Evolutionary conservation across 2,797 vertebrate species (phyloP), one percentile per base, ranked within the genome.

Genomic region (Adrianichthys oophorus): DNA sequence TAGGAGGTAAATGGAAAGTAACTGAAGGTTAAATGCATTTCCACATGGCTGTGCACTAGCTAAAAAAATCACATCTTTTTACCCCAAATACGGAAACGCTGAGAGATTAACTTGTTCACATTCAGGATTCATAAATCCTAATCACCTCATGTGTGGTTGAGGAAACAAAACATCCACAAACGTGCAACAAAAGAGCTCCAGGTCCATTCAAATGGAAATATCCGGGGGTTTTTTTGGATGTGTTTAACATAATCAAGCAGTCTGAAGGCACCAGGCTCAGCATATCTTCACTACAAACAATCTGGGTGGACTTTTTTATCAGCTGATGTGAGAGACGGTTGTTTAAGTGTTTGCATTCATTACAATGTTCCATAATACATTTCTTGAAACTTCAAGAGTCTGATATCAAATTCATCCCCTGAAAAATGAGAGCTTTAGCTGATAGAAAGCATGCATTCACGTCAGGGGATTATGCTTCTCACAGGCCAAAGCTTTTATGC

Each of bases 11-110:
- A 81, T 81, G 66, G 63, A 60, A 72, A 60, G 65, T 17, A 68
- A 61, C 68, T 64, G 72, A 79, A 85, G 82, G 81, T 85, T 84
- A 87, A 82, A 72, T 49, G 64, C 19, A 19, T 80, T 82, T 85
- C 65, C 58, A 76, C 74, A 67, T 73, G 78, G 29, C 72, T 76
- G 71, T 32, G 56, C 65, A 67, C 71, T 60, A 59, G 48, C 52
- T 68, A 62, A 62, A 72, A 67, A 41, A 49, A 65, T 72, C 48
- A 18, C 19, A 63, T 46, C 57, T 40, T 48, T 72, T 68, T 70
- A 71, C 49, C 54, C 42, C 17, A 52, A 26, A 62, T 44, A 56
- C 55, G 42, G 37, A 62, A 62, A 77, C 59, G 52, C 50, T 72
- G 59, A 56, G 52, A 72, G 56, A 79, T 67, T 44, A 60, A 70